Evolutionary conservation across 1,140 invertebrate species (phyloP).

Genomic region (Phortica variegata): DNA sequence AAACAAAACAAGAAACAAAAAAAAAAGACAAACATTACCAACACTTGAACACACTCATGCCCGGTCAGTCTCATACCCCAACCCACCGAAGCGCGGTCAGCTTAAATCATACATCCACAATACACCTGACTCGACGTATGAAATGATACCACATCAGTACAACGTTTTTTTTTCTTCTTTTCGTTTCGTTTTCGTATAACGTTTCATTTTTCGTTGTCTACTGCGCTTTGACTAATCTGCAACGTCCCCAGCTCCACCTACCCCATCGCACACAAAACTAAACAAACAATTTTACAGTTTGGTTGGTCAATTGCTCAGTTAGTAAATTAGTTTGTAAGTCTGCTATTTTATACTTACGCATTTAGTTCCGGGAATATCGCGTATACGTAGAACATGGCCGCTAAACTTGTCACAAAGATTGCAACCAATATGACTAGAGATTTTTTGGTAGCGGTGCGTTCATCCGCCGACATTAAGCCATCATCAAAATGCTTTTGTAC

Average conservation of each 20-base stretch:
- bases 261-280: too few species aligned
- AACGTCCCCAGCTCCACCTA: too few species aligned
- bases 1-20: too few species aligned
- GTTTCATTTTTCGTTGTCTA: constrained; percentile 1
- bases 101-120: too few species aligned
- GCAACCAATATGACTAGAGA: constrained; percentile 49
- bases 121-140: not conserved
- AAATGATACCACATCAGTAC: not conserved
- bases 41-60: too few species aligned
- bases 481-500: constrained; percentile 27
- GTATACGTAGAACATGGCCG: constrained; percentile 62
- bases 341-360: constrained; percentile 66
- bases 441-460: constrained; percentile 50
- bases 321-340: not conserved
- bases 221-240: too few species aligned
- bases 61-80: too few species aligned
- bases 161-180: not conserved
- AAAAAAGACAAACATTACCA: too few species aligned
- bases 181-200: not conserved
- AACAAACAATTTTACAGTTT: too few species aligned
- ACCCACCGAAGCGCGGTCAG: too few species aligned
- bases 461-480: constrained; percentile 44
- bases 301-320: constrained; percentile 4
- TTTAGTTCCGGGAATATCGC: constrained; percentile 78
- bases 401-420: constrained; percentile 44